phyloP scores from a whole-genome alignment of 2,113 vertebrate genomes.

The Orthonyx spaldingii region DNA sequence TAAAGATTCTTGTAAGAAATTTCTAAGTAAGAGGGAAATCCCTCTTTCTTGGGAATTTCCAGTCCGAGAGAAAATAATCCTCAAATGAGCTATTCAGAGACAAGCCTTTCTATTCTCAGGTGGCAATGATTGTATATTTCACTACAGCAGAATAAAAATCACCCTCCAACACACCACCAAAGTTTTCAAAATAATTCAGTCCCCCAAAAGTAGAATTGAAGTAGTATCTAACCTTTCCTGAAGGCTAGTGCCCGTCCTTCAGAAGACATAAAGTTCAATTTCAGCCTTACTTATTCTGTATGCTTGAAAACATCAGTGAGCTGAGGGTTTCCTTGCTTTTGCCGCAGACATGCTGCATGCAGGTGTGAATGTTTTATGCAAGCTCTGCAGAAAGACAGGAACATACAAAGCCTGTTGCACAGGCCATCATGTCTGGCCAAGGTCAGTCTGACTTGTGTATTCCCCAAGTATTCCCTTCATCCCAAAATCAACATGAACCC shows the following conservation, averaged over 20 bases:
- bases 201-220: not conserved
- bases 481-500: not conserved
- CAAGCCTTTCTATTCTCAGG: not conserved
- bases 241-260: not conserved
- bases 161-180: not conserved
- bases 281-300: not conserved
- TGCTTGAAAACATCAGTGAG: not conserved
- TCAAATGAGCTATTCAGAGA: not conserved
- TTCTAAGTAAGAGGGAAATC: not conserved
- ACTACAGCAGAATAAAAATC: not conserved
- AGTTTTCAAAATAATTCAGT: not conserved
- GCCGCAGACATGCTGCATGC: not conserved
- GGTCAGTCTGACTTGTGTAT: fast-evolving
- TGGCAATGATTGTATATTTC: not conserved
- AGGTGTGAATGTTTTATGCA: not conserved
- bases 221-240: not conserved
- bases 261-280: not conserved
- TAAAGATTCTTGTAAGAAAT: not conserved
- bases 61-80: not conserved
- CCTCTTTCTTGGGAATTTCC: not conserved
- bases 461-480: not conserved
- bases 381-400: not conserved
- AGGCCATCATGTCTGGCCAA: not conserved
- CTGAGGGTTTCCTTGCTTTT: not conserved
- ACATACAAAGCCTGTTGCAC: not conserved